phyloP scores from a whole-genome alignment of 2,888 invertebrate genomes.

The Cylindroiulus punctatus region DNA sequence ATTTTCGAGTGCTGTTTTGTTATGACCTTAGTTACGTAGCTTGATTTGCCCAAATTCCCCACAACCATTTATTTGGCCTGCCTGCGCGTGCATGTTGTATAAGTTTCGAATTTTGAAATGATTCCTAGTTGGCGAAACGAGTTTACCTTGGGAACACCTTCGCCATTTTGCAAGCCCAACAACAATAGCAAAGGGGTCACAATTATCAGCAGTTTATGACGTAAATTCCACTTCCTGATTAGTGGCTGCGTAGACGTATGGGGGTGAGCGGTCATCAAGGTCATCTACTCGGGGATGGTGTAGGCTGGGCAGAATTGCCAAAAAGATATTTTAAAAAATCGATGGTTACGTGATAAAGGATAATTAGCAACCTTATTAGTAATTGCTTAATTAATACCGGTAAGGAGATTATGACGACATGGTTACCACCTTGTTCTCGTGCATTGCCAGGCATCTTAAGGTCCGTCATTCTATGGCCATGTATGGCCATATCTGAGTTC shows the following conservation, averaged over 20 bases:
- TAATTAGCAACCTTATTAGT: neutral
- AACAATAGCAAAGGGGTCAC: neutral
- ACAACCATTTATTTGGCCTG: no score
- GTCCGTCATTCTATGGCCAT: neutral
- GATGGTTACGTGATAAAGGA: neutral
- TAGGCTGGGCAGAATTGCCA: neutral
- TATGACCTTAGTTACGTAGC: no score
- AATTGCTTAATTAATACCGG: neutral
- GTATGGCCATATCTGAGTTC: no score
- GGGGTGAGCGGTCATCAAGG: neutral
- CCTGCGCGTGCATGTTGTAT: no score
- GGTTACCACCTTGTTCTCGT: no score
- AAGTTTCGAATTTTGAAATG: no score
- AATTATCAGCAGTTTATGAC: neutral
- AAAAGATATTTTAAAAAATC: neutral
- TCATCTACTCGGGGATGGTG: neutral
- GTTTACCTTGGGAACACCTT: no score
- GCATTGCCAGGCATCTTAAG: neutral
- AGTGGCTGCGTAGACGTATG: neutral
- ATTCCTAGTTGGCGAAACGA: no score
- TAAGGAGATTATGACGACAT: neutral
- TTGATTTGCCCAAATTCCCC: no score
- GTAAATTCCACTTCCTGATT: neutral
- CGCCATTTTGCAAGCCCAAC: no score
- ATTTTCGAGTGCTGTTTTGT: no score